Evolutionary conservation across 1,140 invertebrate species (phyloP).

Genomic region (Drosophila tsacasi): DNA sequence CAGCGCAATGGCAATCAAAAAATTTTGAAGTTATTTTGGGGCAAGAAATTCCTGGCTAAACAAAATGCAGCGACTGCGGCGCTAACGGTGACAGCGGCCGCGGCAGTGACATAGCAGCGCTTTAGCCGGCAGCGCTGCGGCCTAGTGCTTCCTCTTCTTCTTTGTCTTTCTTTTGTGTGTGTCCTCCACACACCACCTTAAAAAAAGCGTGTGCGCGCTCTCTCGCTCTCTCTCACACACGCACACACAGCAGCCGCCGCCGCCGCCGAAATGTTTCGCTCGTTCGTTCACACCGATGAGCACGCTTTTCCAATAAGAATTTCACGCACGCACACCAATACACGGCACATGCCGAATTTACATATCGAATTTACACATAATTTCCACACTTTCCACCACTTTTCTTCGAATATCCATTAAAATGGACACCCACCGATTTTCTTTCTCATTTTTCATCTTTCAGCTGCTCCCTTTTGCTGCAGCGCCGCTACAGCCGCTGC

Average conservation of each 20-base stretch:
- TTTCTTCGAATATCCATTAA: constrained; percentile 20
- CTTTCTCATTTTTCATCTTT: constrained; percentile 67
- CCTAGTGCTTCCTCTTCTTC: constrained; percentile 61
- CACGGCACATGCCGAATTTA: constrained; percentile 74
- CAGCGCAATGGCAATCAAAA: constrained; percentile 47
- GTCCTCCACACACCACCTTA: constrained; percentile 59
- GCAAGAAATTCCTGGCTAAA: constrained; percentile 44
- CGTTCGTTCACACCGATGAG: constrained; percentile 66
- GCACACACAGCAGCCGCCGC: constrained; percentile 30
- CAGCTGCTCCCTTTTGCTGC: constrained; percentile 58
- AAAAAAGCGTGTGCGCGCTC: constrained; percentile 57
- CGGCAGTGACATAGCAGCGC: constrained; percentile 30
- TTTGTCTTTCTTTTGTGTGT: constrained; percentile 68
- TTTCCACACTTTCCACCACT: constrained; percentile 34
- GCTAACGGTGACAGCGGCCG: constrained; percentile 44
- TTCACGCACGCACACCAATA: constrained; percentile 48
- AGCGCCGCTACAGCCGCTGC: constrained; percentile 56
- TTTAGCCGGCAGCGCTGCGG: constrained; percentile 67
- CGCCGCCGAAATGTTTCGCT: constrained; percentile 66
- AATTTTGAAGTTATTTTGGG: constrained; percentile 63
- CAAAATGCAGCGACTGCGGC: constrained; percentile 44
- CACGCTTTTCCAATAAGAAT: constrained; percentile 83
- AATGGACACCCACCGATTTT: constrained; percentile 15
- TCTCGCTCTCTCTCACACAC: constrained; percentile 38
- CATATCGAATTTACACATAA: constrained; percentile 68